Base-by-base conservation (phyloP, 2,888 invertebrate species). In the Agrilus mali region DNA sequence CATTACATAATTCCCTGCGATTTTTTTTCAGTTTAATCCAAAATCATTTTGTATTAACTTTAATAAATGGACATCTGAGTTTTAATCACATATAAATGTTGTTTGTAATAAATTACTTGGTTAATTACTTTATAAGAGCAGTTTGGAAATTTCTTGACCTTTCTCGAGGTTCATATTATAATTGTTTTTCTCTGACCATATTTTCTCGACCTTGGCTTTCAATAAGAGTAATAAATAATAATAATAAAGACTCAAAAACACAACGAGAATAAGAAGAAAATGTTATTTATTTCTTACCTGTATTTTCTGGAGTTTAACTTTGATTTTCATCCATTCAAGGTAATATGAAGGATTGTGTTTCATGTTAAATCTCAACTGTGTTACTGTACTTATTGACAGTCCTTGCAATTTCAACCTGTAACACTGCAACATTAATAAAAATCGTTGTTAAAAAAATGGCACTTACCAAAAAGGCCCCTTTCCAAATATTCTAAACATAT, bases 381-480 rank as follows among this genome's bases (percentile, higher is more conserved):
- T 48, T 5, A 60, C 52, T n/a, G 61, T 61, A 42, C 58, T 60
- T 36, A 65, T 47, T 45, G 60, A 60, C 32, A 66, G 51, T 43
- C 60, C 58, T 39, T 60, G 55, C 38, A 66, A 51, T 40, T 64
- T 58, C 36, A 64, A 51, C 61, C 66, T 66, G 40, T 43, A 59
- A 55, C 31, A 42, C 20, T 38, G 27, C 16, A 12, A 14, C 8
- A 7, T 17, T n/a, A 45, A 37, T 36, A 12, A 17, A 15, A 33
- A n/a, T n/a, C n/a, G n/a, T n/a, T n/a, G n/a, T n/a, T n/a, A n/a
- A n/a, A n/a, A n/a, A n/a, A n/a, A n/a, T n/a, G n/a, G n/a, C n/a
- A 47, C 55, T 58, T 58, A 66, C 67, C 62, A 61, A 51, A 66
- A 67, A 34, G 64, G 63, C 39, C 67, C 67, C 44, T 63, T 55